Conservation (phyloP, 2,888 invertebrate species). For the Pammene aurita region DNA sequence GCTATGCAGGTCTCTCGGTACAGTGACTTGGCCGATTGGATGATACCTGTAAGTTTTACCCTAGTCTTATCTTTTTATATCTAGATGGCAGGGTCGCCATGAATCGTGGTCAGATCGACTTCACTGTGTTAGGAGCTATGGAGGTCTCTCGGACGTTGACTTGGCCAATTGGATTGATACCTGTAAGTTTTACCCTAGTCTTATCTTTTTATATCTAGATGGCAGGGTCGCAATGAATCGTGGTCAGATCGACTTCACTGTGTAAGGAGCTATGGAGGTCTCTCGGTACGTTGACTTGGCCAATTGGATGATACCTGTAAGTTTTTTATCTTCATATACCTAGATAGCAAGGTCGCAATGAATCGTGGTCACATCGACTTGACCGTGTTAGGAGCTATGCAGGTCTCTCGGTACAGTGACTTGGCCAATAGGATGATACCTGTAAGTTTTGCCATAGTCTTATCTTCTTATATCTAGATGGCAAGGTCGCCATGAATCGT, state of each 20-base stretch:
- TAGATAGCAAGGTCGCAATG: slow-evolving; percentile 98
- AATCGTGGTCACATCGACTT: slow-evolving; percentile 98
- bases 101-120: slow-evolving; percentile 98
- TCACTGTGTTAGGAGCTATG: slow-evolving; percentile 99
- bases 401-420: slow-evolving; percentile 96
- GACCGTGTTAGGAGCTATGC: slow-evolving; percentile 98
- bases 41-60: slow-evolving; percentile 94
- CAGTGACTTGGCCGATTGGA: slow-evolving; percentile 99
- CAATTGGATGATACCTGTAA: slow-evolving; percentile 99
- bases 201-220: slow-evolving; percentile 59
- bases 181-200: slow-evolving; percentile 84
- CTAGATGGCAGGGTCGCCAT: slow-evolving; percentile 97
- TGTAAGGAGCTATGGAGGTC: slow-evolving; percentile 99
- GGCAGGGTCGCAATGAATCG: slow-evolving; percentile 99
- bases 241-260: slow-evolving; percentile 97
- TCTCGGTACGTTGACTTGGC: slow-evolving; percentile 96
- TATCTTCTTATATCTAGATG: slow-evolving; percentile 73
- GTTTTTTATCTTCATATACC: slow-evolving; percentile 50
- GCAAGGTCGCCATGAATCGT: slow-evolving; percentile 99
- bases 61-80: not conserved
- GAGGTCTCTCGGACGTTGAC: slow-evolving; percentile 97
- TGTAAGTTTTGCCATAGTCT: slow-evolving; percentile 79
- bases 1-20: slow-evolving; percentile 97
- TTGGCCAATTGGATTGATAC: slow-evolving; percentile 99
- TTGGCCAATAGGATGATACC: slow-evolving; percentile 99